Conservation (phyloP, 2,113 vertebrate genomes). For the Myxocyprinus asiaticus region DNA sequence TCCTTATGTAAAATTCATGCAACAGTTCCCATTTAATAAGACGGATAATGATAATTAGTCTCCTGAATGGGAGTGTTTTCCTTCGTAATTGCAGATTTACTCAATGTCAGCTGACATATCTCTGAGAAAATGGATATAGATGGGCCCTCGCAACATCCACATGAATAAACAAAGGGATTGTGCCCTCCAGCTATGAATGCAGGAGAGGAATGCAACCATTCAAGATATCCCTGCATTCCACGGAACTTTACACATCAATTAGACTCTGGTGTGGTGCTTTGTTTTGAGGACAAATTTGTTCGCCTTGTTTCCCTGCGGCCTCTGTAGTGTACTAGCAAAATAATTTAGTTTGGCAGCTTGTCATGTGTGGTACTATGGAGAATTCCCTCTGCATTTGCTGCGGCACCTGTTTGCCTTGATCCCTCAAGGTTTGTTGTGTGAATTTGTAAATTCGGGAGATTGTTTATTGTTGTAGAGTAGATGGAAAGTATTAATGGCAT, state of each 20-base stretch:
- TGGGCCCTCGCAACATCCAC: conserved; percentile 50
- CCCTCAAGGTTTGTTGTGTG: neutral
- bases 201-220: conserved; percentile 32
- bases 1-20: conserved; percentile 62
- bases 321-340: conserved; percentile 30
- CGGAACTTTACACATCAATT: conserved; percentile 57
- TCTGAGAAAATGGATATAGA: conserved; percentile 63
- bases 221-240: conserved; percentile 51
- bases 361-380: conserved; percentile 31
- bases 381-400: neutral
- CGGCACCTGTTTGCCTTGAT: conserved; percentile 3
- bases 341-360: conserved; percentile 28
- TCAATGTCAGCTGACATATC: conserved; percentile 56
- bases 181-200: conserved; percentile 55
- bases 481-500: neutral
- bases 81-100: conserved; percentile 55
- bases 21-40: conserved; percentile 63
- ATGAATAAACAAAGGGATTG: conserved; percentile 61
- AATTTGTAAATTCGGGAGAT: conserved; percentile 9
- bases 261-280: conserved; percentile 44
- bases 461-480: conserved; percentile 16
- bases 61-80: conserved; percentile 60
- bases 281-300: conserved; percentile 22
- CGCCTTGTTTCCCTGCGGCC: conserved; percentile 2
- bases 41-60: conserved; percentile 63